A percentile compares a stretch with the other conserved stretches of the same genome.
phyloP scores from a whole-genome alignment of 2,797 vertebrate species.

The Mormyrops attenuatus region DNA sequence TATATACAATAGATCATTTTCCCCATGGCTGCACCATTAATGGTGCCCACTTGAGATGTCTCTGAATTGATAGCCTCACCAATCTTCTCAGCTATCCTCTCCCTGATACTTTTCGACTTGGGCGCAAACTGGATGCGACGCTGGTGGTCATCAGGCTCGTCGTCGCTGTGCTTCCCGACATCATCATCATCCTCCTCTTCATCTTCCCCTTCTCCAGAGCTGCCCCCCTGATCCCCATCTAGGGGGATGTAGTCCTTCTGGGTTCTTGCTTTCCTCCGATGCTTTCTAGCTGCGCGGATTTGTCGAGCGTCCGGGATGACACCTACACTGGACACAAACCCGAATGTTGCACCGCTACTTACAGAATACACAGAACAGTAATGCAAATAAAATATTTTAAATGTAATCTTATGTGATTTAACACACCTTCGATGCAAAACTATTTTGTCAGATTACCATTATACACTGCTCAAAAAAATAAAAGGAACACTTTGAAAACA shows the following conservation, averaged over 20 bases:
- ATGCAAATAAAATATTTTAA: background rate
- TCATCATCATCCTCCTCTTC: slow-evolving; percentile 53
- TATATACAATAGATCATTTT: background rate
- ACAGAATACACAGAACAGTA: background rate
- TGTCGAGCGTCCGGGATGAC: slow-evolving; percentile 61
- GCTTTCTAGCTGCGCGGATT: slow-evolving; percentile 65
- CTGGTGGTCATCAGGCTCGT: slow-evolving; percentile 70
- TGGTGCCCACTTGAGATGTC: background rate
- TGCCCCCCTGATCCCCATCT: slow-evolving; percentile 44
- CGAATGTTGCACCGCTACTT: background rate
- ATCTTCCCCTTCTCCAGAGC: slow-evolving; percentile 49
- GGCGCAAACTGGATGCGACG: slow-evolving; percentile 73
- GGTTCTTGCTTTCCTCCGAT: slow-evolving; percentile 56
- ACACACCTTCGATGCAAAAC: background rate
- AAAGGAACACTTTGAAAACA: too few relatives aligned
- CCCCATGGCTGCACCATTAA: background rate
- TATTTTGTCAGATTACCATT: slow-evolving; percentile 20
- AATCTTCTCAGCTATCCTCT: slow-evolving; percentile 75
- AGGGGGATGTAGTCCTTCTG: slow-evolving; percentile 73
- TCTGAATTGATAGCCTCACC: slow-evolving; percentile 50
- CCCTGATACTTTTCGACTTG: slow-evolving; percentile 65
- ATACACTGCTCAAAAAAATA: background rate
- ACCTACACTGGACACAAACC: slow-evolving; percentile 50
- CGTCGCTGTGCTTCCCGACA: slow-evolving; percentile 56
- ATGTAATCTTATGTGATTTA: background rate